Percentiles rank a stretch among this genome's conserved stretches.
phyloP scores from a whole-genome alignment of 2,113 vertebrate species.

The Plecturocebus donacophilus region DNA sequence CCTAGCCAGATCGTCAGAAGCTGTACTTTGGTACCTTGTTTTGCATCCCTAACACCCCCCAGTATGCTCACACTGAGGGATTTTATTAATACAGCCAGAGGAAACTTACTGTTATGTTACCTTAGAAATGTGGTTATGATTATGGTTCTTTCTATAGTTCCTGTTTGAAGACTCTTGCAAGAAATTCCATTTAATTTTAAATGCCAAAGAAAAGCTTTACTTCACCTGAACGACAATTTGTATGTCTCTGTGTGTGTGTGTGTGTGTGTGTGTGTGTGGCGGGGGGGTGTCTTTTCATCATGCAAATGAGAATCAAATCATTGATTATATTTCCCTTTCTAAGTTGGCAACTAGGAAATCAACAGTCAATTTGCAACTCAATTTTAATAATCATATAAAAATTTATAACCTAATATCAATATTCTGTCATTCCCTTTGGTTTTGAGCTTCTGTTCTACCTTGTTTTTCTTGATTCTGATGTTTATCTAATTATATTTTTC shows the following conservation, averaged over 20 bases:
- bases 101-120: not conserved
- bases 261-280: not conserved
- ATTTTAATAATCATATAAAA: constrained; percentile 36
- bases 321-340: constrained; percentile 40
- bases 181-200: not conserved
- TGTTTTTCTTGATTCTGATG: constrained; percentile 43
- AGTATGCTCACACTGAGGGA: not conserved
- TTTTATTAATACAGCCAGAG: not conserved
- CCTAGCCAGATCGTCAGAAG: not conserved
- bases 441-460: not conserved
- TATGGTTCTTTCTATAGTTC: not conserved
- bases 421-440: constrained; percentile 13
- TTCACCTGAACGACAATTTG: not conserved
- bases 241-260: not conserved
- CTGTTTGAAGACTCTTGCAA: not conserved
- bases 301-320: not conserved
- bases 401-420: not conserved
- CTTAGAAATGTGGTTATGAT: not conserved
- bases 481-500: constrained; percentile 28
- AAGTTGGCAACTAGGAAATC: not conserved
- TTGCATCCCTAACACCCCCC: not conserved
- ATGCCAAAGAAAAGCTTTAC: not conserved
- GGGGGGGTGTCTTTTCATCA: not conserved
- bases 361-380: constrained; percentile 41
- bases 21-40: not conserved